A percentile compares a stretch with the other conserved stretches of the same genome.
Evolutionary conservation across 2,113 vertebrate species (phyloP).

Genomic region (Terrapene triunguis): DNA sequence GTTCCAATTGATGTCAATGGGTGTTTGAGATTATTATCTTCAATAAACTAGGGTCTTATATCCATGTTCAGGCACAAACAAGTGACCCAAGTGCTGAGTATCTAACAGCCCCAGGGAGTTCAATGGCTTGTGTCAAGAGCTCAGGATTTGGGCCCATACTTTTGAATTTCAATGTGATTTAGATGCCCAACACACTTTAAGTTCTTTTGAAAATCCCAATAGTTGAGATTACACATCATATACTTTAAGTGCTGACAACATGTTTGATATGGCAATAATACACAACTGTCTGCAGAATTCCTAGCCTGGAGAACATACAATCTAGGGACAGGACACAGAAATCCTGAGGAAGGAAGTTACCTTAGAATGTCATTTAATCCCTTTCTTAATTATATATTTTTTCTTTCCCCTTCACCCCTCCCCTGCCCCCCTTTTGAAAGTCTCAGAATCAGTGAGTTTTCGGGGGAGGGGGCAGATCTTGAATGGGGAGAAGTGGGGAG

Average conservation of each 20-base stretch:
- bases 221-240: neutral
- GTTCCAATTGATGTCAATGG: neutral
- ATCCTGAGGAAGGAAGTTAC: neutral
- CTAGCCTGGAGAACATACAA: neutral
- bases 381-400: neutral
- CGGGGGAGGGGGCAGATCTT: neutral
- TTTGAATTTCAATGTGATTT: neutral
- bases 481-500: neutral
- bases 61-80: neutral
- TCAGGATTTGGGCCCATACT: neutral
- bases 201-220: neutral
- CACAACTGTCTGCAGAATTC: neutral
- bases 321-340: neutral
- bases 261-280: neutral
- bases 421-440: too few species aligned
- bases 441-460: neutral
- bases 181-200: neutral
- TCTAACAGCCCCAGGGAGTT: neutral
- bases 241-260: neutral
- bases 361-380: neutral
- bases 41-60: rapidly evolving
- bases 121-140: neutral
- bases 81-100: neutral
- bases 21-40: neutral
- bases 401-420: neutral